Evolutionary conservation across 2,113 vertebrate genomes (phyloP).

Genomic region (Platanista minor): DNA sequence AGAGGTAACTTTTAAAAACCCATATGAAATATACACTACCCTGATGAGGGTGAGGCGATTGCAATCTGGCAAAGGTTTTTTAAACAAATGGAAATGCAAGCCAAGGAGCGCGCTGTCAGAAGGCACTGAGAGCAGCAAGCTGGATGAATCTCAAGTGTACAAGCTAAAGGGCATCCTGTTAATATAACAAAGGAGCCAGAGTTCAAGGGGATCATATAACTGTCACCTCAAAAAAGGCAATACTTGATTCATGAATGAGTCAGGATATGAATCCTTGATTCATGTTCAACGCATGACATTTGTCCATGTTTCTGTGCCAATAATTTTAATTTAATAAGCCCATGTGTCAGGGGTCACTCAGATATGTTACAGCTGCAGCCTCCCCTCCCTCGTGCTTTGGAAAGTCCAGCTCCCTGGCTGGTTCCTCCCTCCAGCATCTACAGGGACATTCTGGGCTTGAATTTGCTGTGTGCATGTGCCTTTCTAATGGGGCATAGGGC

Average conservation of each 20-base stretch:
- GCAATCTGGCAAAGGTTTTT: not conserved
- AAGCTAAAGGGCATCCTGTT: not conserved
- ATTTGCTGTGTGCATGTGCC: fast-evolving
- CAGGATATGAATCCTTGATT: slow-evolving; percentile 43
- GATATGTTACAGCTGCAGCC: slow-evolving; percentile 55
- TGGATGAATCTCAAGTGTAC: not conserved
- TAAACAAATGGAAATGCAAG: not conserved
- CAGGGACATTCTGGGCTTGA: not conserved
- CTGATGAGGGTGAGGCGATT: not conserved
- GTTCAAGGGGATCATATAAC: not conserved
- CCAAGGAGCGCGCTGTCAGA: not conserved
- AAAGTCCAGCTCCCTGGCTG: not conserved
- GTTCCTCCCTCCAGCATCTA: not conserved
- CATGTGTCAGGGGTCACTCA: slow-evolving; percentile 50
- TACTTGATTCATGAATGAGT: not conserved
- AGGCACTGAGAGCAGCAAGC: not conserved
- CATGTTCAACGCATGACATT: slow-evolving; percentile 33
- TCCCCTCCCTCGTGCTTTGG: not conserved
- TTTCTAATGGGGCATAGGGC: fast-evolving
- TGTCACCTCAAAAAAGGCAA: slow-evolving; percentile 18
- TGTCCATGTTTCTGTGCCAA: slow-evolving; percentile 32
- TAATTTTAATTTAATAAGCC: slow-evolving; percentile 64
- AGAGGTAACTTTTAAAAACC: not conserved
- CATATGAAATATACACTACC: not conserved
- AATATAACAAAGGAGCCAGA: not conserved